A percentile compares a stretch with the other conserved stretches of the same genome.
These are phyloP conservation scores for Coptotermes formosanus DNA, from an alignment of 1,140 invertebrate genomes.

Conservation along the genomic window DNA sequence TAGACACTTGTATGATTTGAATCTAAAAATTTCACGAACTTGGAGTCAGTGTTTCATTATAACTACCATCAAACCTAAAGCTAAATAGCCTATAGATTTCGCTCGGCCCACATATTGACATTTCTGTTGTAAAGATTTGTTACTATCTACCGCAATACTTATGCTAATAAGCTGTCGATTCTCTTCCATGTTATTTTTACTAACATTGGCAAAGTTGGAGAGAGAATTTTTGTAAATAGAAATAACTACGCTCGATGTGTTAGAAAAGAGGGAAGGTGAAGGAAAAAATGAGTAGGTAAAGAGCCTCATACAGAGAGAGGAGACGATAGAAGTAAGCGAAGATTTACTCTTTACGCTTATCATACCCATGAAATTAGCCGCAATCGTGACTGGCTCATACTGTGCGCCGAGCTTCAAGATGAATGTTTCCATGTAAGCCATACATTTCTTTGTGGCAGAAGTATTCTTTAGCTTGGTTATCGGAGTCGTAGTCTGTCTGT, in stretches of 20 bases:
- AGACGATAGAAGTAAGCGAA: not conserved
- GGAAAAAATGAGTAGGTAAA: not conserved
- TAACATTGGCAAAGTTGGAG: not conserved
- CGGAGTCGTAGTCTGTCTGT: not conserved
- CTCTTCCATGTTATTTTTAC: not conserved
- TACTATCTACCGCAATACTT: too few species aligned
- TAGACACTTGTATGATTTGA: too few species aligned
- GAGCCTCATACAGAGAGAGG: not conserved
- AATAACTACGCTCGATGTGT: not conserved
- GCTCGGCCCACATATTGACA: too few species aligned
- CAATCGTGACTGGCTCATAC: not conserved
- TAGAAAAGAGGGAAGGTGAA: not conserved
- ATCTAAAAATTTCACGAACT: too few species aligned
- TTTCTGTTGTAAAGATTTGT: too few species aligned
- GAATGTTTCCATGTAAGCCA: not conserved
- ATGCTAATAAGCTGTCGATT: too few species aligned
- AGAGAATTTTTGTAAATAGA: not conserved
- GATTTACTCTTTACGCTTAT: slow-evolving; percentile 4
- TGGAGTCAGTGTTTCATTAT: too few species aligned
- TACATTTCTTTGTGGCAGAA: not conserved
- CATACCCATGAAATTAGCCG: not conserved
- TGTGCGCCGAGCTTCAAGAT: not conserved
- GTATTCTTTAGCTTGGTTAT: not conserved
- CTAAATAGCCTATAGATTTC: too few species aligned
- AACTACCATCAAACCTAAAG: too few species aligned